These are phyloP conservation scores for Cyprinodon diabolis DNA, from an alignment of 2,797 vertebrate species.

Conservation along the genomic window DNA sequence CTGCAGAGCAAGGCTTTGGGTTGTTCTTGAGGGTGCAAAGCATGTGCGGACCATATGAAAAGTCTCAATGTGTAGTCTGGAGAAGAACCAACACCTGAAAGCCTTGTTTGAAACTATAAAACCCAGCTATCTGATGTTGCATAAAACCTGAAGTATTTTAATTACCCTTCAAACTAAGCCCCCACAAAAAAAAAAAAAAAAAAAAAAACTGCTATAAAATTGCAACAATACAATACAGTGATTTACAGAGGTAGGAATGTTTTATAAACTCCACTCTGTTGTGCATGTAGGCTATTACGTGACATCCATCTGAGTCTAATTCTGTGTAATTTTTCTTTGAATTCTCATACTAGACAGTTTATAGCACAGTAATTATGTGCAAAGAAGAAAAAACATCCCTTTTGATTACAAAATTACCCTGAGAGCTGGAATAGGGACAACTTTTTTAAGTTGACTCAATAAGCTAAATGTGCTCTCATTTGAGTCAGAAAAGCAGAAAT, in stretches of 20 bases:
- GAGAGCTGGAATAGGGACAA: conserved; percentile 28
- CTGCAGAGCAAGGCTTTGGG: conserved; percentile 19
- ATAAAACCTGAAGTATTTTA: background rate
- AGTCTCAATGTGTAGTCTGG: background rate
- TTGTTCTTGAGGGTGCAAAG: background rate
- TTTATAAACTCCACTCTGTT: background rate
- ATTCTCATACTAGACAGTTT: background rate
- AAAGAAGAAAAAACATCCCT: background rate
- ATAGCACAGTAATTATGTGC: background rate
- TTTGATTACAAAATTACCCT: conserved; percentile 14
- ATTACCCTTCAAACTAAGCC: background rate
- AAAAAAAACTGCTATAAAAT: background rate
- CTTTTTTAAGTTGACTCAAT: conserved; percentile 3
- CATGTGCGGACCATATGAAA: conserved; percentile 21
- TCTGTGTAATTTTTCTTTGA: background rate
- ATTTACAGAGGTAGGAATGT: background rate
- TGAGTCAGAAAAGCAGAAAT: conserved; percentile 7
- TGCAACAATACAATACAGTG: background rate
- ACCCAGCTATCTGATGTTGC: background rate
- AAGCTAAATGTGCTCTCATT: conserved; percentile 1
- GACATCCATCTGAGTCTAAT: background rate
- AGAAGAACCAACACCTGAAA: conserved; percentile 6
- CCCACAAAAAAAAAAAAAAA: background rate
- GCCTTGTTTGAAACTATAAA: background rate
- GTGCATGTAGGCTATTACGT: background rate